phyloP scores from a whole-genome alignment of 2,113 vertebrate species.

The Prunella fulvescens region DNA sequence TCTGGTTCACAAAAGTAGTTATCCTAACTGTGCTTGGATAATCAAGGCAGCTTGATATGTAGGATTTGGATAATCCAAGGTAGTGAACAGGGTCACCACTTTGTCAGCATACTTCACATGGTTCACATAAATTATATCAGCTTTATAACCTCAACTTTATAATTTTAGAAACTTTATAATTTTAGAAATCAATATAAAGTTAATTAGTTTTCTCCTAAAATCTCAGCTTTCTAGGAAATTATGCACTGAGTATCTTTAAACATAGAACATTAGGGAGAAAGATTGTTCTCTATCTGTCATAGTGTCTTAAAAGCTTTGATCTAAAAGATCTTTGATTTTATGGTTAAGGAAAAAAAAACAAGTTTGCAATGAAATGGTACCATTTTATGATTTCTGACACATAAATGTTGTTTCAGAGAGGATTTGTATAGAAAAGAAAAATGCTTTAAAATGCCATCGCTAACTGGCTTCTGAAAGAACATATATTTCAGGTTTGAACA shows the following conservation, averaged over 20 bases:
- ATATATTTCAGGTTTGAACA: slow-evolving; percentile 42
- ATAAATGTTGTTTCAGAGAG: neutral
- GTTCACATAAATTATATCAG: neutral
- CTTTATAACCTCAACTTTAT: neutral
- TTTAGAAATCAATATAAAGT: neutral
- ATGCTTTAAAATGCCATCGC: slow-evolving; percentile 15
- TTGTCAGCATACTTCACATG: neutral
- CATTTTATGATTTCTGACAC: slow-evolving; percentile 41
- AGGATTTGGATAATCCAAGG: neutral
- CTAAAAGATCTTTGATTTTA: slow-evolving; percentile 33
- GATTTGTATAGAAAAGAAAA: slow-evolving; percentile 22
- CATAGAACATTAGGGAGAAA: neutral
- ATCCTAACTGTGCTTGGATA: neutral
- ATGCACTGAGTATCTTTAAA: neutral
- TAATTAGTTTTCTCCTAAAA: neutral
- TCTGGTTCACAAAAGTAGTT: neutral
- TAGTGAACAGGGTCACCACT: neutral
- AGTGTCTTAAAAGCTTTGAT: slow-evolving; percentile 35
- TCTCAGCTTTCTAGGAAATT: neutral
- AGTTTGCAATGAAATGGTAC: slow-evolving; percentile 12
- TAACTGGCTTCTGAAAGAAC: slow-evolving; percentile 11
- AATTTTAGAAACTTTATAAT: neutral
- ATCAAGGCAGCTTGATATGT: neutral
- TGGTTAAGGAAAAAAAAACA: neutral
- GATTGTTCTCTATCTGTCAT: neutral